Conservation (phyloP, 1,140 invertebrate species). For the Nephila pilipes region DNA sequence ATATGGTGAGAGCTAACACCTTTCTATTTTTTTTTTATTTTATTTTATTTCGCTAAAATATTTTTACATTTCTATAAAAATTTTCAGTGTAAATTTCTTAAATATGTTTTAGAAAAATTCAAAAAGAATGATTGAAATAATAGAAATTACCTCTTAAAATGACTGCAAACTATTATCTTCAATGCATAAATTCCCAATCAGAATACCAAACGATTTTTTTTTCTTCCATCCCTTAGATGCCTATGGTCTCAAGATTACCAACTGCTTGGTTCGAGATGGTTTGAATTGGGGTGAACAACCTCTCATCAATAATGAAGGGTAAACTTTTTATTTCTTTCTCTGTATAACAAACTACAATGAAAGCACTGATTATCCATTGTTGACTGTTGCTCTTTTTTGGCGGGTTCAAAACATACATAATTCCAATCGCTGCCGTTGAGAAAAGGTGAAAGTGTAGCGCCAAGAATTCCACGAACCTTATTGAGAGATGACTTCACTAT, state of each 20-base stretch:
- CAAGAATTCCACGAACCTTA: neutral
- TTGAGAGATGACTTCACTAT: neutral
- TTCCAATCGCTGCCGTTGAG: neutral
- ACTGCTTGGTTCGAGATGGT: slow-evolving; percentile 95
- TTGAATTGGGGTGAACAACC: slow-evolving; percentile 95
- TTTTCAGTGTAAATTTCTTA: too few species aligned
- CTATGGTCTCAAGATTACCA: slow-evolving; percentile 91
- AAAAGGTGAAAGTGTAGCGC: neutral
- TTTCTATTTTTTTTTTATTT: too few species aligned
- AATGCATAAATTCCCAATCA: too few species aligned
- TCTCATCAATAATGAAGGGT: slow-evolving; percentile 92
- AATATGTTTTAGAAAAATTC: too few species aligned
- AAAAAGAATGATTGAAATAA: too few species aligned
- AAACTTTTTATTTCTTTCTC: slow-evolving; percentile 74
- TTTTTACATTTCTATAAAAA: too few species aligned
- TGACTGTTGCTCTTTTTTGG: too few species aligned
- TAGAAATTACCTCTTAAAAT: too few species aligned
- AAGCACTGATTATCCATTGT: neutral
- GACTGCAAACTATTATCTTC: too few species aligned
- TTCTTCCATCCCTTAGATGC: slow-evolving; percentile 78
- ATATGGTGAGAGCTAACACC: too few species aligned
- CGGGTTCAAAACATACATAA: neutral
- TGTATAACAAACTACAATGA: neutral
- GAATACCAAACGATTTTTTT: neutral
- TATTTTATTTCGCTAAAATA: too few species aligned